phyloP scores from a whole-genome alignment of 2,888 invertebrate genomes.

The Eubasilissa splendida region DNA sequence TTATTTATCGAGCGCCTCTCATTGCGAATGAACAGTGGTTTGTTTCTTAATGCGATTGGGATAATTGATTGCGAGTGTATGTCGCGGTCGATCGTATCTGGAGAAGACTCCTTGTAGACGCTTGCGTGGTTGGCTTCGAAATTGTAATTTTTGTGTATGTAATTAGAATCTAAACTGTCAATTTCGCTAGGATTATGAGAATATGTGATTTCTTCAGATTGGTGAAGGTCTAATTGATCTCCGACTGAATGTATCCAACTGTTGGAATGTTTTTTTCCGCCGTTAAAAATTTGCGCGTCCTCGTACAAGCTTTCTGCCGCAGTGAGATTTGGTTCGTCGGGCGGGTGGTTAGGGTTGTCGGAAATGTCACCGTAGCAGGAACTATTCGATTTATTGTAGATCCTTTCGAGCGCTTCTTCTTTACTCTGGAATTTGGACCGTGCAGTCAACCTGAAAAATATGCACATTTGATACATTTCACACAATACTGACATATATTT shows the following conservation, averaged over 20 bases:
- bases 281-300: slow-evolving; percentile 12
- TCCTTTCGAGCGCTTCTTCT: slow-evolving; percentile 71
- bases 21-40: slow-evolving; percentile 65
- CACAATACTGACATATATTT: too few species aligned
- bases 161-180: slow-evolving; percentile 75
- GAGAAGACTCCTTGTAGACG: slow-evolving; percentile 68
- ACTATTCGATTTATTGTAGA: slow-evolving; percentile 71
- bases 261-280: slow-evolving; percentile 23
- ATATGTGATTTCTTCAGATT: slow-evolving; percentile 71
- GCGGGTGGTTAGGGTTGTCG: slow-evolving; percentile 62
- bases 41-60: slow-evolving; percentile 2
- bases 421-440: slow-evolving; percentile 71
- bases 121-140: slow-evolving; percentile 69
- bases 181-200: slow-evolving; percentile 73
- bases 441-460: slow-evolving; percentile 63
- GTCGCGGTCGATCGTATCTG: slow-evolving; percentile 66
- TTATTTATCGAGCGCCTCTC: slow-evolving; percentile 39
- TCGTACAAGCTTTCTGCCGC: slow-evolving; percentile 44
- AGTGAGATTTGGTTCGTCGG: slow-evolving; percentile 59
- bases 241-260: slow-evolving; percentile 13
- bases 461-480: slow-evolving; percentile 58
- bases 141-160: slow-evolving; percentile 73
- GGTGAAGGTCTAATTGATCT: slow-evolving; percentile 61
- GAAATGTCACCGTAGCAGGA: slow-evolving; percentile 72
- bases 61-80: slow-evolving; percentile 60